Evolutionary conservation across 2,888 invertebrate genomes (phyloP).

Genomic region (Pristionchus arcanus): DNA sequence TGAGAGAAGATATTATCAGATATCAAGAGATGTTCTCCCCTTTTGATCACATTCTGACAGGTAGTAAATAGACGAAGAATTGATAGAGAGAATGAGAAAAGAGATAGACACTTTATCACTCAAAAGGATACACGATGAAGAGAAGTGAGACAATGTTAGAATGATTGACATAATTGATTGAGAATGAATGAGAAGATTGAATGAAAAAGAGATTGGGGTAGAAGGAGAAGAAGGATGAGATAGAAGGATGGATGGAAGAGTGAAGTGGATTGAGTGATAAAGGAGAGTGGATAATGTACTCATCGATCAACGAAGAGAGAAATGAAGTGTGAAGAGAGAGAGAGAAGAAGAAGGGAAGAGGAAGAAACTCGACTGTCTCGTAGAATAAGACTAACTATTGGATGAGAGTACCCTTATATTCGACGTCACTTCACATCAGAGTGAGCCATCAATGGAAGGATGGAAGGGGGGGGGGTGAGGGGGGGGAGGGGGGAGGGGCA

Average conservation of each 20-base stretch:
- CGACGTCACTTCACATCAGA: constrained; percentile 53
- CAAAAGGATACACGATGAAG: background rate
- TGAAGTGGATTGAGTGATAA: constrained; percentile 26
- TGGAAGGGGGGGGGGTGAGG: constrained; percentile 10
- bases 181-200: constrained; percentile 15
- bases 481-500: constrained; percentile 11
- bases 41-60: constrained; percentile 29
- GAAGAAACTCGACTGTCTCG: background rate
- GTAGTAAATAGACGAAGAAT: constrained; percentile 22
- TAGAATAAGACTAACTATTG: constrained; percentile 5
- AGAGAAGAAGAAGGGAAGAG: background rate
- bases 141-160: constrained; percentile 33
- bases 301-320: constrained; percentile 4
- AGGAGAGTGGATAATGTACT: constrained; percentile 1
- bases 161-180: constrained; percentile 11
- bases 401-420: constrained; percentile 25
- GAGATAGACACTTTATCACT: constrained; percentile 29
- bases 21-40: background rate
- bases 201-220: background rate
- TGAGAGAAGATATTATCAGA: background rate
- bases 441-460: constrained; percentile 33
- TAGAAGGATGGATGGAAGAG: constrained; percentile 8
- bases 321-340: constrained; percentile 17
- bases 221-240: background rate
- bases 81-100: constrained; percentile 25